phyloP scores from a whole-genome alignment of 2,888 invertebrate genomes.

The Micoletzkya japonica region DNA sequence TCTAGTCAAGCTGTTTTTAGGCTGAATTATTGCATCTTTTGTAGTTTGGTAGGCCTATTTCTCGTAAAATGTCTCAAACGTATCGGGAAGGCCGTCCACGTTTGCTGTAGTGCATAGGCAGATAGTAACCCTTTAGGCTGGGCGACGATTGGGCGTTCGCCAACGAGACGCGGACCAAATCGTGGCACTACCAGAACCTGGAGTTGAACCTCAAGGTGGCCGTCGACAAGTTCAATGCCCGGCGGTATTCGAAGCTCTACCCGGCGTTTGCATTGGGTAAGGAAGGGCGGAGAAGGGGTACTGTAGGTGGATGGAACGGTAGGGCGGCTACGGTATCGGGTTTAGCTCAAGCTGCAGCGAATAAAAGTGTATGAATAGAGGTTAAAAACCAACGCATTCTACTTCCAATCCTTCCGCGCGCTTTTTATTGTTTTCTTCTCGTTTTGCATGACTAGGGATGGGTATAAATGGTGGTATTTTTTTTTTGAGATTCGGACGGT shows the following conservation, averaged over 20 bases:
- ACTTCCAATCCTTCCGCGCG: no score
- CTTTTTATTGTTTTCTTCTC: not conserved
- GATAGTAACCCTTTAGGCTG: constrained; percentile 73
- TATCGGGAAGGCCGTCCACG: no score
- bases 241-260: constrained; percentile 75
- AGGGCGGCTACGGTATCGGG: no score
- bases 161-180: constrained; percentile 93
- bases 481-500: not conserved
- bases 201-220: constrained; percentile 90
- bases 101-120: no score
- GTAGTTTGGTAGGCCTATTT: no score
- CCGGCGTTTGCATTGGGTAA: constrained; percentile 50
- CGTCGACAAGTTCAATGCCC: constrained; percentile 92
- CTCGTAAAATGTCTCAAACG: no score
- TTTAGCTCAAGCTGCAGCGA: no score
- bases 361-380: no score
- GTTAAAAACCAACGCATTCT: no score
- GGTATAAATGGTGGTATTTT: not conserved
- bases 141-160: constrained; percentile 99
- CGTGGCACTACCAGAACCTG: constrained; percentile 96
- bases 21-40: no score
- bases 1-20: not conserved
- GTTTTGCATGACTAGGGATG: not conserved
- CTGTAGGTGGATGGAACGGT: no score
- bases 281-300: not conserved